Base-by-base conservation (phyloP, 2,113 vertebrate genomes). In the Bombycilla garrulus region DNA sequence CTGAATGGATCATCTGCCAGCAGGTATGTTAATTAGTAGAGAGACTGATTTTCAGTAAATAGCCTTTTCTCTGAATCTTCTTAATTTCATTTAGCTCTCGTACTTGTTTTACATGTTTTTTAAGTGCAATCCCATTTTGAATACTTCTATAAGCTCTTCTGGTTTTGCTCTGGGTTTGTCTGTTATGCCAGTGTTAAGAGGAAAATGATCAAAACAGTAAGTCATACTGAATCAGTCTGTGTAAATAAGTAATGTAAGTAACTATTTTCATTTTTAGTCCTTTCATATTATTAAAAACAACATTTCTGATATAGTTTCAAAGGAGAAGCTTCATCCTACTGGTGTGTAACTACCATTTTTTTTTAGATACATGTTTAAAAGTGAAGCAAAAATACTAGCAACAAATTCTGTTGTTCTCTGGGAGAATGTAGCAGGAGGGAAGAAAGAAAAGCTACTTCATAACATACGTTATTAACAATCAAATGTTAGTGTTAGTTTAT, bases 1-100 rank as follows among this genome's bases (percentile, higher is more conserved):
- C 93, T 99, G 77, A 99, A 99, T 74, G 99, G 99, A 90, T 98
- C 99, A 47, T 98, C 99, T 82, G 98, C 98, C 89, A 98, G 98
- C 98, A 99, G 99, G 99, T 99, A 98, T 90, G 99, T 96, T 96
- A 69, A 67, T 90, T 74, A 60, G 45, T 62, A 69, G 44, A 64
- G 83, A 92, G 83, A 83, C 9, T 82, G 61, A 71, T 72, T 86
- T 87, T 60, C 47, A 45, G 23, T 61, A 76, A 64, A 71, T 35
- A 33, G 23, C 50, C 40, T 84, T 25, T 92, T 96, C 38, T 95
- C 62, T 66, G 57, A 84, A 47, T 70, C 24, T 65, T 60, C 24
- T 57, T 93, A 50, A 42, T 71, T 42, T 47, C 42, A 81, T 20
- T 94, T 73, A 92, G 57, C 12, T 76, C 62, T 93, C 21, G 2